phyloP scores from a whole-genome alignment of 2,797 vertebrate genomes.

The Oreortyx pictus region DNA sequence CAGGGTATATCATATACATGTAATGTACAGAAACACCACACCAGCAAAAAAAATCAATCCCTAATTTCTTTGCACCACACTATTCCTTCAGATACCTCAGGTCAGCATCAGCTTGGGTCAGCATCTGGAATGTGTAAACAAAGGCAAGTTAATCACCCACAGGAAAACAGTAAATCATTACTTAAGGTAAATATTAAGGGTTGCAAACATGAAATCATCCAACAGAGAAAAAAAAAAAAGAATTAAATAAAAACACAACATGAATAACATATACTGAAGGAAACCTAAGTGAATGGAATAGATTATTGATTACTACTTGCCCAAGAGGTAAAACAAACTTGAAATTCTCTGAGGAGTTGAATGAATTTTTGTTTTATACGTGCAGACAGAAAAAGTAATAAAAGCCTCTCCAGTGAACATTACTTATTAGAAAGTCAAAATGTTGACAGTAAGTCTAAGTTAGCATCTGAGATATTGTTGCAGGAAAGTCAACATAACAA shows the following conservation, averaged over 20 bases:
- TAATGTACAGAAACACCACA: slow-evolving; percentile 81
- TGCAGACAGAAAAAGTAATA: neutral
- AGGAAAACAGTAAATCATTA: neutral
- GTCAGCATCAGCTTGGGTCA: slow-evolving; percentile 68
- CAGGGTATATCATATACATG: slow-evolving; percentile 78
- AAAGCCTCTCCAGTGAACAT: neutral
- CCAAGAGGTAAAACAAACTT: neutral
- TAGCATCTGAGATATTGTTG: neutral
- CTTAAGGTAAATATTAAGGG: neutral
- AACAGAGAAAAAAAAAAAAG: neutral
- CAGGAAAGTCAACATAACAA: neutral
- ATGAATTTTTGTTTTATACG: neutral
- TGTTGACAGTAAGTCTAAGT: neutral
- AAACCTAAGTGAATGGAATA: neutral
- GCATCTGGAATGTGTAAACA: slow-evolving; percentile 73
- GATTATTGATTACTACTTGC: neutral
- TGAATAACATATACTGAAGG: neutral
- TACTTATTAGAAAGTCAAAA: neutral
- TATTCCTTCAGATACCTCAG: slow-evolving; percentile 83
- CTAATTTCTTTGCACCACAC: slow-evolving; percentile 77
- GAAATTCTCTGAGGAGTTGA: neutral
- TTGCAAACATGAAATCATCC: neutral
- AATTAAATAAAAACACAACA: neutral
- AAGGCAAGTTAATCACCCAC: neutral
- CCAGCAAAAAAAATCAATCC: slow-evolving; percentile 85